Evolutionary conservation across 1,140 invertebrate species (phyloP).

Genomic region (Solenopsis fugax): DNA sequence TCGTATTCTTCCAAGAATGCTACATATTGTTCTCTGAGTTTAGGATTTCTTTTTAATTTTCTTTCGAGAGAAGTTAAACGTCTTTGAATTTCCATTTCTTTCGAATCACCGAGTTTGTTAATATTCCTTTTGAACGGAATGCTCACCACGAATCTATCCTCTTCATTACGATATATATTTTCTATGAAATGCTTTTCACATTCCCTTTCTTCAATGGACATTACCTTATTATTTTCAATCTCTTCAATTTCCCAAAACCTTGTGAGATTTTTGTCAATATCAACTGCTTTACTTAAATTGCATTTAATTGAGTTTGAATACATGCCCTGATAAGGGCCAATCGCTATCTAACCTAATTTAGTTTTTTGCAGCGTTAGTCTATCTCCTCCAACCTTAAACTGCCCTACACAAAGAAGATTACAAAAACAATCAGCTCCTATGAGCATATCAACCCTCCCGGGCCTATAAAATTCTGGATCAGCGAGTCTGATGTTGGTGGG

Average conservation of each 20-base stretch:
- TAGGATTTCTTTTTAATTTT: not conserved
- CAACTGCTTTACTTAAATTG: not conserved
- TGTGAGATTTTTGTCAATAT: not conserved
- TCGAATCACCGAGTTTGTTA: not conserved
- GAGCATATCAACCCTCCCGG: not conserved
- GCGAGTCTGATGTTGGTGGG: not conserved
- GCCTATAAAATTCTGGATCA: not conserved
- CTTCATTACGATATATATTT: not conserved
- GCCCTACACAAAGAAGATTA: not conserved
- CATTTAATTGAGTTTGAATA: not conserved
- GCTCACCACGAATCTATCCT: not conserved
- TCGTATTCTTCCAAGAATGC: not conserved
- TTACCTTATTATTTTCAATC: no score
- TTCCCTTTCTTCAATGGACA: not conserved
- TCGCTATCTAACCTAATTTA: not conserved
- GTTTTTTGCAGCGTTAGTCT: not conserved
- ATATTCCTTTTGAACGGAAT: not conserved
- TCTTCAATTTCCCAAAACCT: not conserved
- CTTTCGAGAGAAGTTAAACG: not conserved
- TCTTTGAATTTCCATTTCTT: not conserved
- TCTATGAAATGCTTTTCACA: not conserved
- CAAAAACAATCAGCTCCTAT: not conserved
- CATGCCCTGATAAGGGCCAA: not conserved
- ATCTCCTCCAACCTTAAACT: not conserved
- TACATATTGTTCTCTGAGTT: not conserved